phyloP scores from a whole-genome alignment of 2,113 vertebrate species.

The Triplophysa rosa region DNA sequence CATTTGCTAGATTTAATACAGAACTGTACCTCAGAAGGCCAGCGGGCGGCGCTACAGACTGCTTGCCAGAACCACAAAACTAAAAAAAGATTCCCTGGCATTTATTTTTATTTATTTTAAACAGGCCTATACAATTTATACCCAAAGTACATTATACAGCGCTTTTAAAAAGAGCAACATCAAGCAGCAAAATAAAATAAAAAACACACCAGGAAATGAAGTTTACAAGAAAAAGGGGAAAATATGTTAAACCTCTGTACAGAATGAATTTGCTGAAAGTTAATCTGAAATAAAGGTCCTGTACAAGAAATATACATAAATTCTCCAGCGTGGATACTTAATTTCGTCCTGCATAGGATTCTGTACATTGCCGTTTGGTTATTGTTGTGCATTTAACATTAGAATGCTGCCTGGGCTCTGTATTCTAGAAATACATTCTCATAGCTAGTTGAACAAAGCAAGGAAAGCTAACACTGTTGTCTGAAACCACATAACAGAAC shows the following conservation, averaged over 20 bases:
- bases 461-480: conserved; percentile 67
- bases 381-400: conserved; percentile 83
- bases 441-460: conserved; percentile 70
- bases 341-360: conserved; percentile 92
- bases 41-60: not conserved
- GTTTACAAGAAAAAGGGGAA: conserved; percentile 85
- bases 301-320: conserved; percentile 96
- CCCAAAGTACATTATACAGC: conserved; percentile 86
- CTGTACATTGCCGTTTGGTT: conserved; percentile 88
- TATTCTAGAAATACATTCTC: conserved; percentile 75
- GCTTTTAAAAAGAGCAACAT: conserved; percentile 87
- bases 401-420: conserved; percentile 76
- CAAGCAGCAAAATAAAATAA: conserved; percentile 87
- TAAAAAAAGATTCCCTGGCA: conserved; percentile 51
- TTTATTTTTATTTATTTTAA: conserved; percentile 72
- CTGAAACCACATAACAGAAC: conserved; percentile 57
- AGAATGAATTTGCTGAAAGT: conserved; percentile 88
- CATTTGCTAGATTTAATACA: not conserved
- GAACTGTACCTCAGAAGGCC: not conserved
- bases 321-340: conserved; percentile 85
- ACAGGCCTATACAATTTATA: conserved; percentile 86
- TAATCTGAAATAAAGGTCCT: conserved; percentile 87
- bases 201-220: conserved; percentile 80
- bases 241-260: conserved; percentile 87
- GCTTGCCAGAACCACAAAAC: not conserved